phyloP scores from a whole-genome alignment of 1,140 invertebrate species.

The Radopholus similis region DNA sequence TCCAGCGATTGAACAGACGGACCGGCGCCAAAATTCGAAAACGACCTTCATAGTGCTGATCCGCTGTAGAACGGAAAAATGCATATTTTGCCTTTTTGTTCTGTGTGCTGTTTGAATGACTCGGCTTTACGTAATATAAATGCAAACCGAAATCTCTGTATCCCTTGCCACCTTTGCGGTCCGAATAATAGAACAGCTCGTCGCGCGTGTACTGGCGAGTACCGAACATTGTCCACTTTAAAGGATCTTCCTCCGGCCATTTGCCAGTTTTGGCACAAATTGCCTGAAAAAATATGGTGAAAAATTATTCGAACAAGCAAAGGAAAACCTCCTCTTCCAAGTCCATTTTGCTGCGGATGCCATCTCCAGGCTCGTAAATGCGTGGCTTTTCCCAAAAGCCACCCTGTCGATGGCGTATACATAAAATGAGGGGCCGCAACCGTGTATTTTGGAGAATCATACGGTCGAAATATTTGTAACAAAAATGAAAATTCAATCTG shows the following conservation, averaged over 20 bases:
- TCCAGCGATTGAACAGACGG: neutral
- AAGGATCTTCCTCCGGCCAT: slow-evolving; percentile 19
- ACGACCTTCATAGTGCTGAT: neutral
- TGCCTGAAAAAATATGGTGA: neutral
- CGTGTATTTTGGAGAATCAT: no score
- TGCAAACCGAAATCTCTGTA: slow-evolving; percentile 37
- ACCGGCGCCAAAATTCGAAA: slow-evolving; percentile 21
- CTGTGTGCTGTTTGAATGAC: no score
- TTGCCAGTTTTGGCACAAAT: slow-evolving; percentile 10
- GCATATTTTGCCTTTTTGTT: neutral
- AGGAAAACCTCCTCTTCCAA: slow-evolving; percentile 18
- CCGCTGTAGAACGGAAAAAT: neutral
- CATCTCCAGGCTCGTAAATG: slow-evolving; percentile 17
- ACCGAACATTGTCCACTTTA: slow-evolving; percentile 37
- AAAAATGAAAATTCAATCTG: no score
- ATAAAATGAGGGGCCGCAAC: no score
- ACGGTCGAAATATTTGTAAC: no score
- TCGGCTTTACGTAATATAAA: no score
- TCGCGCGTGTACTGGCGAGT: slow-evolving; percentile 24
- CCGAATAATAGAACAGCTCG: slow-evolving; percentile 36
- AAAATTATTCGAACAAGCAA: neutral
- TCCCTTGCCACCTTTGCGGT: slow-evolving; percentile 38
- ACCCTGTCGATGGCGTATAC: no score
- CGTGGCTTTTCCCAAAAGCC: neutral
- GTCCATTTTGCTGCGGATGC: slow-evolving; percentile 18